Conservation (phyloP, 92 coral and sea anemone genomes). For the Phenganax stokvisi region DNA sequence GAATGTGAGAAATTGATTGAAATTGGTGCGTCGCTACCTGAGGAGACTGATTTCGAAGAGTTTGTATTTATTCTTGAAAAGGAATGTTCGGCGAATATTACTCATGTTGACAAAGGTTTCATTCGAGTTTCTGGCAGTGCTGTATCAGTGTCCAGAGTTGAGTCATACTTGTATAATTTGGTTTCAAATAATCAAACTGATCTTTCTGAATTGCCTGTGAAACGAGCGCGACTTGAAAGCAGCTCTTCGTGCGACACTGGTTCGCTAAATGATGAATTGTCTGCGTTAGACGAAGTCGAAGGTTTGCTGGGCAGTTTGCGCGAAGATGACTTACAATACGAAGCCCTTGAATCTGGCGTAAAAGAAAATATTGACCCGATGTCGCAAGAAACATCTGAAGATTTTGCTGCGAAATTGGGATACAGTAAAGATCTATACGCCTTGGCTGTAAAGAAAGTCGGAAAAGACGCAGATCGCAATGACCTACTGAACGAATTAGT, state of each 20-base stretch:
- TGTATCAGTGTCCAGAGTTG: conserved; percentile 8
- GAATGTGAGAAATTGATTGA: conserved; percentile 14
- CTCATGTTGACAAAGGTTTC: neutral
- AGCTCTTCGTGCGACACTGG: conserved; percentile 3
- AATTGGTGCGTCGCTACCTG: neutral
- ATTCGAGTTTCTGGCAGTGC: conserved; percentile 30
- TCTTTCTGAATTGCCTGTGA: conserved; percentile 8
- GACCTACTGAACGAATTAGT: conserved; percentile 69
- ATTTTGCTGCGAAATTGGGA: conserved; percentile 77
- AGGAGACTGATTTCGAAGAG: conserved; percentile 17
- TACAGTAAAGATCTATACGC: conserved; percentile 67
- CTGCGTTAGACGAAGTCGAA: conserved; percentile 24
- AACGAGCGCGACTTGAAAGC: conserved; percentile 32
- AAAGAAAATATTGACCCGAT: conserved; percentile 7
- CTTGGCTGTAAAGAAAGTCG: conserved; percentile 68
- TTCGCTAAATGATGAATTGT: neutral
- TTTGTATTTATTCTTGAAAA: conserved; percentile 26
- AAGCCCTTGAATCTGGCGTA: neutral
- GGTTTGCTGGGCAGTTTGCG: conserved; percentile 29
- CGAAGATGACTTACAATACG: conserved; percentile 4
- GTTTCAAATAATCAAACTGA: neutral
- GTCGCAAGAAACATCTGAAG: conserved; percentile 34
- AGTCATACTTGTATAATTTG: conserved; percentile 7
- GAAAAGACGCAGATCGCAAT: conserved; percentile 73
- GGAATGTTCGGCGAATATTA: conserved; percentile 32